Conservation (phyloP, 2,888 invertebrate species). For the Tolmerus cingulatus region DNA sequence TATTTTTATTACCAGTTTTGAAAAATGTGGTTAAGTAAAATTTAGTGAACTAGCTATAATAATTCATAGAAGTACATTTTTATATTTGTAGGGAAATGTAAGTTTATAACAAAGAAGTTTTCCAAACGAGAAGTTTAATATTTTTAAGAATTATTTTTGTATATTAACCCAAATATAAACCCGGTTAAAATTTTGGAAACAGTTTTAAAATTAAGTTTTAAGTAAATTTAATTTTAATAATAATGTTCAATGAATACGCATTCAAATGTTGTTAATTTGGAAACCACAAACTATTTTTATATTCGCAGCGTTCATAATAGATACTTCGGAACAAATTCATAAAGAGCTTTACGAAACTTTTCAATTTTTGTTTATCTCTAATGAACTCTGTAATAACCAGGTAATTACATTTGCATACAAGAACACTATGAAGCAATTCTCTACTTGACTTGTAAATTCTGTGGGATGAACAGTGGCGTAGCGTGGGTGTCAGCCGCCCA, state of each 20-base stretch:
- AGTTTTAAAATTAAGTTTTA: neutral
- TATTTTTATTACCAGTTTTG: neutral
- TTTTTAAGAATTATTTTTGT: conserved; percentile 15
- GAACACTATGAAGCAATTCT: too few relatives aligned
- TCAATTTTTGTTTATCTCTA: neutral
- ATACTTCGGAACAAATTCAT: neutral
- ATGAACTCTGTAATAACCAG: too few relatives aligned
- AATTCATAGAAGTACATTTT: conserved; percentile 9
- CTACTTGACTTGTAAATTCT: too few relatives aligned
- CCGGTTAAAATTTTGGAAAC: neutral
- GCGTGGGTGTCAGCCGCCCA: too few relatives aligned
- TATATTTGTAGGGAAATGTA: conserved; percentile 33
- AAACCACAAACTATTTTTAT: neutral
- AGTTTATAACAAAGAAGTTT: conserved; percentile 12
- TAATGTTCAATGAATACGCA: neutral
- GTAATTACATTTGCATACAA: too few relatives aligned
- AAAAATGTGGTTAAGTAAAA: conserved; percentile 3
- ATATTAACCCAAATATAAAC: neutral
- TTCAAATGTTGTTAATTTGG: neutral
- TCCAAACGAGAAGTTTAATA: conserved; percentile 35
- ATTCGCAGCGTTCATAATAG: neutral
- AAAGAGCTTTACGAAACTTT: neutral
- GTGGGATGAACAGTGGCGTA: too few relatives aligned
- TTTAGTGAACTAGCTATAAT: conserved; percentile 10
- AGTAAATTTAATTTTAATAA: neutral